These are phyloP conservation scores for Coluber constrictor DNA, from an alignment of 2,797 vertebrate species.

Conservation along the genomic window DNA sequence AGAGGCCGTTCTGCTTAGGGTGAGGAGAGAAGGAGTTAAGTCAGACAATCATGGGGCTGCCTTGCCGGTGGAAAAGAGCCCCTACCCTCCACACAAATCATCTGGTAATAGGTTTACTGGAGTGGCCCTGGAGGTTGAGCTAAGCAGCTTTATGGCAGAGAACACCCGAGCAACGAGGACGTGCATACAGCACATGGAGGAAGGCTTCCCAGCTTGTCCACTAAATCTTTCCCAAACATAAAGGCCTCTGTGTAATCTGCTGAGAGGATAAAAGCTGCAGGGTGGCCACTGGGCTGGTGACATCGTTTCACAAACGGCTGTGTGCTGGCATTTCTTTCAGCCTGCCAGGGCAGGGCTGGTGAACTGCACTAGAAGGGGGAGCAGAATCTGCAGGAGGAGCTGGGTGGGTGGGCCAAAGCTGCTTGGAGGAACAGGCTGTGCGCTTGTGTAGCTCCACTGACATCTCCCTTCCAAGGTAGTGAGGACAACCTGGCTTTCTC, in stretches of 20 bases:
- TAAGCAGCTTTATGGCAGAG: constrained; percentile 46
- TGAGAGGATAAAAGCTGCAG: constrained; percentile 18
- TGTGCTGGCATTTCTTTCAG: background rate
- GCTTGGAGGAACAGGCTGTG: constrained; percentile 17
- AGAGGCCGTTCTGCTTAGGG: background rate
- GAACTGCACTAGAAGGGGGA: background rate
- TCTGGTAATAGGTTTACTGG: background rate
- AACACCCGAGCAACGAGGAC: background rate
- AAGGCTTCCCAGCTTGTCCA: background rate
- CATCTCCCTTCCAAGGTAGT: constrained; percentile 53
- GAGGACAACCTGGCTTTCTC: constrained; percentile 19
- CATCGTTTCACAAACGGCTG: rapidly evolving
- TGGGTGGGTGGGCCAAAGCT: background rate
- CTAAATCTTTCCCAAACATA: constrained; percentile 28
- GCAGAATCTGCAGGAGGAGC: constrained; percentile 18
- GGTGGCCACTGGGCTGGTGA: background rate
- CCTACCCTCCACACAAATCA: rapidly evolving
- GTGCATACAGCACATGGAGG: rapidly evolving
- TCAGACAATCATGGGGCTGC: rapidly evolving
- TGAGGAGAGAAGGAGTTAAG: constrained; percentile 17
- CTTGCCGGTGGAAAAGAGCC: background rate
- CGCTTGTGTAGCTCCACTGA: background rate
- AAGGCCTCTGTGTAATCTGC: constrained; percentile 16
- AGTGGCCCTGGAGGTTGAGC: background rate
- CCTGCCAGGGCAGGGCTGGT: background rate